A percentile compares a stretch with the other conserved stretches of the same genome.
phyloP scores from a whole-genome alignment of 1,140 invertebrate species.

The Cotesia typhae region DNA sequence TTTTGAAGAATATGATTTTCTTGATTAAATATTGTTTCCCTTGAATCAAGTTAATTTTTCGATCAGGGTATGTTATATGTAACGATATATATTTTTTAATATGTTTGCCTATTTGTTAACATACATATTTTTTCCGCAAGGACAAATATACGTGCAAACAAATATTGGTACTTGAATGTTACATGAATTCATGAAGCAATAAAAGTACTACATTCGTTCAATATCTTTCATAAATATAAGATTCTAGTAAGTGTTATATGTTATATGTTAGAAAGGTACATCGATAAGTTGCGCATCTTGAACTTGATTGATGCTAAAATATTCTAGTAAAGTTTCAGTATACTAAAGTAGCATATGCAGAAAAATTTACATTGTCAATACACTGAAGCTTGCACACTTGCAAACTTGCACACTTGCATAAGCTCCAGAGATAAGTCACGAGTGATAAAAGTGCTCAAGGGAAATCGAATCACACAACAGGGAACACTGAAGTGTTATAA shows the following conservation, averaged over 20 bases:
- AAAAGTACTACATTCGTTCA: neutral
- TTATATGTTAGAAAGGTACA: neutral
- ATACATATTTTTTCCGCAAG: no score
- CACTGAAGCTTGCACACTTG: conserved; percentile 2
- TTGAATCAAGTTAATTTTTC: no score
- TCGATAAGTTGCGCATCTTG: conserved; percentile 7
- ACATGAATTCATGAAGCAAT: conserved; percentile 9
- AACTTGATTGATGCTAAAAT: conserved; percentile 4
- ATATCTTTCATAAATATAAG: no score
- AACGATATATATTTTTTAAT: no score
- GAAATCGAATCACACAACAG: conserved; percentile 34
- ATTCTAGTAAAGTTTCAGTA: conserved; percentile 6
- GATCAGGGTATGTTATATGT: no score
- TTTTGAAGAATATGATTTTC: no score
- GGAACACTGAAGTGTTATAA: neutral
- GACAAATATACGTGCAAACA: neutral
- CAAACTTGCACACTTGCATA: conserved; percentile 8
- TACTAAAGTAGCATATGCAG: neutral
- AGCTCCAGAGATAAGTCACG: conserved; percentile 22
- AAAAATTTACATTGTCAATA: conserved; percentile 15
- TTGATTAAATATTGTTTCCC: no score
- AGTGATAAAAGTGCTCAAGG: conserved; percentile 36
- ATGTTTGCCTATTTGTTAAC: no score
- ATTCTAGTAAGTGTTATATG: neutral
- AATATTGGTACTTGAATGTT: neutral